A percentile compares a stretch with the other conserved stretches of the same genome.
phyloP scores from a whole-genome alignment of 2,113 vertebrate genomes.

The Cyprinodon brontotheroides region DNA sequence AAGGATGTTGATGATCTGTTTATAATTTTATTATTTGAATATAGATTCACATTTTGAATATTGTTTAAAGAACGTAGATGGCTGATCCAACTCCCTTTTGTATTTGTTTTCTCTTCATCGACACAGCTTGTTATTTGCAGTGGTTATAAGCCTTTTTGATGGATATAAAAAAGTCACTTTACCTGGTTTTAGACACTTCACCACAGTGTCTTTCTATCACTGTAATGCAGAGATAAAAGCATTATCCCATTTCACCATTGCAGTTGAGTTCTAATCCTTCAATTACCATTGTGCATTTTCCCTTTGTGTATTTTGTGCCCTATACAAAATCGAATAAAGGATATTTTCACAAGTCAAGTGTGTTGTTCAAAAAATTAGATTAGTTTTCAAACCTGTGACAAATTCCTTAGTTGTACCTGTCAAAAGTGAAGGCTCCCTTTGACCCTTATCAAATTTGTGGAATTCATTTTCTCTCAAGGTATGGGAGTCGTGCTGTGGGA shows the following conservation, averaged over 20 bases:
- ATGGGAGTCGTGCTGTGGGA: slow-evolving; percentile 69
- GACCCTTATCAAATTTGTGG: slow-evolving; percentile 81
- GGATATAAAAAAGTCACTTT: slow-evolving; percentile 48
- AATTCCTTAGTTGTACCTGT: slow-evolving; percentile 81
- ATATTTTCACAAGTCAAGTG: slow-evolving; percentile 78
- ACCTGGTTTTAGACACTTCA: slow-evolving; percentile 60
- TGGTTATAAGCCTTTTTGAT: slow-evolving; percentile 39
- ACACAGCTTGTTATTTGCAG: slow-evolving; percentile 11
- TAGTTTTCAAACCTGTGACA: slow-evolving; percentile 80
- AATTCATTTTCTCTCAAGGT: slow-evolving; percentile 81
- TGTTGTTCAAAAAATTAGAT: slow-evolving; percentile 78
- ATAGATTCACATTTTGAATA: background rate
- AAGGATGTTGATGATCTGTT: too few species aligned
- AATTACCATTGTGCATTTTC: slow-evolving; percentile 73
- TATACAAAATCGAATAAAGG: slow-evolving; percentile 75
- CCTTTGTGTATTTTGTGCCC: slow-evolving; percentile 56
- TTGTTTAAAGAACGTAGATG: background rate
- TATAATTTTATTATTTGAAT: slow-evolving; percentile 2
- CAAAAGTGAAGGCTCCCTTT: slow-evolving; percentile 82
- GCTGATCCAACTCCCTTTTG: background rate
- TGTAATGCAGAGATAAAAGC: slow-evolving; percentile 62
- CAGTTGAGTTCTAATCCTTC: slow-evolving; percentile 75
- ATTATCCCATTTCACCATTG: slow-evolving; percentile 58
- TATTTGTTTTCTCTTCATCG: background rate
- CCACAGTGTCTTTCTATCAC: slow-evolving; percentile 52